Conservation (phyloP, 2,888 invertebrate species). For the Eristalinus sepulchralis region DNA sequence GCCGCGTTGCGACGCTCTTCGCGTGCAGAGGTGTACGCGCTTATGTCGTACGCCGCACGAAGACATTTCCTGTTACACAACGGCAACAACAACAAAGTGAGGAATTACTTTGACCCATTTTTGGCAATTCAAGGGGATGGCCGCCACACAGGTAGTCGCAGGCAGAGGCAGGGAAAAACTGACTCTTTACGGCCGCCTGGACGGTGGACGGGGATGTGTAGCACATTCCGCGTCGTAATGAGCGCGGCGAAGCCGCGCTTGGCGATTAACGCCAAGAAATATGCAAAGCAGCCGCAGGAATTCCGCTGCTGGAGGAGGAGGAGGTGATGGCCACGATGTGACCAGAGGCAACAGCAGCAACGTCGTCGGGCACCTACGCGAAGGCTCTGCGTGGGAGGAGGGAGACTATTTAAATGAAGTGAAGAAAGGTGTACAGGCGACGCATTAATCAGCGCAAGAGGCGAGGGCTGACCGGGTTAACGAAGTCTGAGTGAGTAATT, state of each 20-base stretch:
- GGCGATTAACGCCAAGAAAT: constrained; percentile 27
- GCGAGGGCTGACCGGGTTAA: constrained; percentile 15
- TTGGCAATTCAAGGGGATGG: background rate
- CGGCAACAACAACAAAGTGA: constrained; percentile 36
- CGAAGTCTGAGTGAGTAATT: constrained; percentile 60
- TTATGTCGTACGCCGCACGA: constrained; percentile 47
- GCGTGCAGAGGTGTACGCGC: constrained; percentile 18
- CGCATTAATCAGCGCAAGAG: constrained; percentile 43
- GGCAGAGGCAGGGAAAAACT: constrained; percentile 33
- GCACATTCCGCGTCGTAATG: constrained; percentile 47
- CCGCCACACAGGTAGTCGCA: constrained; percentile 20
- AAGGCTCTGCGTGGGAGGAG: background rate
- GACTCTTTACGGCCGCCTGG: constrained; percentile 55
- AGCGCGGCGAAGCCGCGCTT: constrained; percentile 15
- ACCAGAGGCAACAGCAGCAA: background rate
- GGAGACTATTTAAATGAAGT: constrained; percentile 45
- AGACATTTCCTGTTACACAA: constrained; percentile 54
- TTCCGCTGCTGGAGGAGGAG: background rate
- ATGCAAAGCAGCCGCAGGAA: constrained; percentile 29
- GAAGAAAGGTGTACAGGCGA: constrained; percentile 52
- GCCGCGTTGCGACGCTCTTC: background rate
- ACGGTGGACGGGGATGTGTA: constrained; percentile 33
- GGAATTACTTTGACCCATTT: constrained; percentile 60
- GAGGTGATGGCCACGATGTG: background rate
- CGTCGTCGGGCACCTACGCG: background rate